Conservation (phyloP, 1,140 invertebrate species). For the Oppia nitens region DNA sequence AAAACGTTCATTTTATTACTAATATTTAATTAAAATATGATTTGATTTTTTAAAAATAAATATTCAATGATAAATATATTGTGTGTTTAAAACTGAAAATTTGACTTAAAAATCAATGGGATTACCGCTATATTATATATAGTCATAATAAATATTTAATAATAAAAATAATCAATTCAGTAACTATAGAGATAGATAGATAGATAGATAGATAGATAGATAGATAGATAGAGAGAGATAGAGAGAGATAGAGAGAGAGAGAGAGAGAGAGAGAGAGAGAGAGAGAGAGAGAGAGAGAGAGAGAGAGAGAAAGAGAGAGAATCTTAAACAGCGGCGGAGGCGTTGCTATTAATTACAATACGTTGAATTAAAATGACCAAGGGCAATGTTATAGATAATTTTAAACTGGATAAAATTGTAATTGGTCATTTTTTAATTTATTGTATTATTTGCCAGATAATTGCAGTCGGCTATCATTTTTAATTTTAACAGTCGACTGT, state of each 20-base stretch:
- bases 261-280: slow-evolving; percentile 3
- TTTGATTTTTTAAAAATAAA: too few relatives aligned
- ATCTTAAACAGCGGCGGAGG: too few relatives aligned
- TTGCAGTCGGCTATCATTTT: too few relatives aligned
- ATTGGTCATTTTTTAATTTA: too few relatives aligned
- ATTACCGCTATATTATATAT: not conserved
- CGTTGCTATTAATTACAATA: too few relatives aligned
- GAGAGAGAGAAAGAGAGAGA: slow-evolving; percentile 3
- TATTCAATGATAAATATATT: not conserved
- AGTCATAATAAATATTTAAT: not conserved
- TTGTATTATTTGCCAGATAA: too few relatives aligned
- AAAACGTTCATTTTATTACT: too few relatives aligned
- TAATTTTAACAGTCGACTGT: too few relatives aligned
- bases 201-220: not conserved
- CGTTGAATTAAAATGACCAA: too few relatives aligned
- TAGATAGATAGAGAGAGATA: not conserved
- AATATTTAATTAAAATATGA: too few relatives aligned
- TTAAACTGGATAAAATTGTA: too few relatives aligned
- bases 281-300: slow-evolving; percentile 9
- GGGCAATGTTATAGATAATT: too few relatives aligned
- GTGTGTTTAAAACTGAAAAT: not conserved
- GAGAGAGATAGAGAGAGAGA: not conserved
- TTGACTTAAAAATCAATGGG: not conserved
- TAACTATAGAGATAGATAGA: not conserved
- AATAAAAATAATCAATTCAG: not conserved